phyloP scores from a whole-genome alignment of 2,113 vertebrate genomes.

The Euleptes europaea region DNA sequence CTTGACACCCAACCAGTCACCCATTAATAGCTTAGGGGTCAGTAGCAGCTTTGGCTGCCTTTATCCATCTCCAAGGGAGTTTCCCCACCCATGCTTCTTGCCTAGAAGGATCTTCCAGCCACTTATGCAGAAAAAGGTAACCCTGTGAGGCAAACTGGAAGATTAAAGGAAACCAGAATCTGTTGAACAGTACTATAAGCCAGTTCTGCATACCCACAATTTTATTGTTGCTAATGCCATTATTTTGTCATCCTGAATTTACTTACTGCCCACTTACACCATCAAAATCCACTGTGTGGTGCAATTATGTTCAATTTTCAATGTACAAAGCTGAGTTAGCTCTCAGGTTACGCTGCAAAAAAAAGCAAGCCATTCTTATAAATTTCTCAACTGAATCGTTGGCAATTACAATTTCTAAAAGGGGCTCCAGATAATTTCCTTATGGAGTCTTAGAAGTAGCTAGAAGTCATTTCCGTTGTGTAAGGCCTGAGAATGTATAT shows the following conservation, averaged over 20 bases:
- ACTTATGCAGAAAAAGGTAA: neutral
- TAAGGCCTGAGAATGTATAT: slow-evolving; percentile 54
- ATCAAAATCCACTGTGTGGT: slow-evolving; percentile 58
- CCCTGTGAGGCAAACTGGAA: neutral
- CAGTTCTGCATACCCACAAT: slow-evolving; percentile 50
- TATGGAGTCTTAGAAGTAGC: slow-evolving; percentile 63
- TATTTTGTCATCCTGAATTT: slow-evolving; percentile 68
- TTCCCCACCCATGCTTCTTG: neutral
- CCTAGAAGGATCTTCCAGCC: neutral
- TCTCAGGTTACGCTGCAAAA: slow-evolving; percentile 66
- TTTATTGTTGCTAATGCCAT: slow-evolving; percentile 58
- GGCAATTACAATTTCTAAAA: slow-evolving; percentile 66
- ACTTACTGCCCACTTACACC: slow-evolving; percentile 54
- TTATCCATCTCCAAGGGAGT: too few species aligned
- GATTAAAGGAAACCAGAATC: slow-evolving; percentile 20
- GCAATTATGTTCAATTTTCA: slow-evolving; percentile 60
- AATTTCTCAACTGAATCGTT: slow-evolving; percentile 66
- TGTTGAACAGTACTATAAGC: slow-evolving; percentile 22
- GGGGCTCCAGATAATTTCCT: slow-evolving; percentile 57
- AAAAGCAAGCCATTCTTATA: slow-evolving; percentile 63
- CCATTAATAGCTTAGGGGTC: neutral
- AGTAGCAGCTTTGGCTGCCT: neutral
- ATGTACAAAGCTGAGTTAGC: slow-evolving; percentile 47
- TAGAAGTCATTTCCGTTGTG: slow-evolving; percentile 69
- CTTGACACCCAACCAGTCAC: neutral